Evolutionary conservation across 2,113 vertebrate species (phyloP).

Genomic region (Platichthys flesus): DNA sequence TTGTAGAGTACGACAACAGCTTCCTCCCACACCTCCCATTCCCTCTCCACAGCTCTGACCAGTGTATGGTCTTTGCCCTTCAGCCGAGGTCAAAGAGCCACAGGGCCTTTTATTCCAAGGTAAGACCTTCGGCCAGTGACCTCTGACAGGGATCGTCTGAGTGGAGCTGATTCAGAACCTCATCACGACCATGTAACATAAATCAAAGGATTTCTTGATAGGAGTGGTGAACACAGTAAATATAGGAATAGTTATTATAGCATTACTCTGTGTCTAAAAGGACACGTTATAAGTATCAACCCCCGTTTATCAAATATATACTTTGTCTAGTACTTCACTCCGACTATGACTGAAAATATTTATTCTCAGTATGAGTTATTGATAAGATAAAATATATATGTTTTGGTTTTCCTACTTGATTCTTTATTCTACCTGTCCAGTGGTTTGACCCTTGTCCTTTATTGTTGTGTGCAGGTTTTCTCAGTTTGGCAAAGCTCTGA

Average conservation of each 20-base stretch:
- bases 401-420: too few relatives aligned
- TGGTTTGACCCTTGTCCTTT: not conserved
- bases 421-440: not conserved
- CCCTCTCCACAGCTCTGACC: slow-evolving; percentile 84
- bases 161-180: not conserved
- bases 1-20: slow-evolving; percentile 86
- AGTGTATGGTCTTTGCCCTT: slow-evolving; percentile 88
- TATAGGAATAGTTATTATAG: too few relatives aligned
- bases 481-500: slow-evolving; percentile 84
- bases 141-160: not conserved
- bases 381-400: too few relatives aligned
- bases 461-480: slow-evolving; percentile 84
- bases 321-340: too few relatives aligned
- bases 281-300: not conserved
- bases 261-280: not conserved
- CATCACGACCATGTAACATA: not conserved
- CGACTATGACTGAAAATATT: too few relatives aligned
- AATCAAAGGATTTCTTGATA: not conserved
- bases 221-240: too few relatives aligned
- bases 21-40: slow-evolving; percentile 89
- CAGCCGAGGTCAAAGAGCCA: slow-evolving; percentile 90
- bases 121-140: slow-evolving; percentile 48
- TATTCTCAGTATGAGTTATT: too few relatives aligned
- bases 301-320: too few relatives aligned
- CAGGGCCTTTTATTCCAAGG: slow-evolving; percentile 92